These are phyloP conservation scores for Sericinus montela DNA, from an alignment of 2,888 invertebrate species.

Conservation along the genomic window DNA sequence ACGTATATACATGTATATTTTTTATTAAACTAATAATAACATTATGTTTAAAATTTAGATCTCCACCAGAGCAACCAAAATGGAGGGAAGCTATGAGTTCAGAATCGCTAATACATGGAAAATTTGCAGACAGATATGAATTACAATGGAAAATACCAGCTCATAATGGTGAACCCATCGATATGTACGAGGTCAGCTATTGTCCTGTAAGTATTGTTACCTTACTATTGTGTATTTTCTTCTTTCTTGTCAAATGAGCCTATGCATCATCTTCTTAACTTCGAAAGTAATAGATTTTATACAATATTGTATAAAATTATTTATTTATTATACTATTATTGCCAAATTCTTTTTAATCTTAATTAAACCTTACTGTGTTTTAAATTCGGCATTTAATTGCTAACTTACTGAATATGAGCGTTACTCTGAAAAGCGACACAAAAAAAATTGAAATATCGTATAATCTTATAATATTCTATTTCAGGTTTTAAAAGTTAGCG, in stretches of 20 bases:
- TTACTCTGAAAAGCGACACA: too few relatives aligned
- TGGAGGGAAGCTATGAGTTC: slow-evolving; percentile 66
- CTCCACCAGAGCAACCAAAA: slow-evolving; percentile 84
- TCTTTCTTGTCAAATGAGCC: too few relatives aligned
- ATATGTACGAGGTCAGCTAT: slow-evolving; percentile 88
- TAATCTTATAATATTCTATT: slow-evolving; percentile 4
- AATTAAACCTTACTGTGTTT: too few relatives aligned
- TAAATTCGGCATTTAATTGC: too few relatives aligned
- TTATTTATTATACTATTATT: too few relatives aligned
- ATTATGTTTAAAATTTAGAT: slow-evolving; percentile 46
- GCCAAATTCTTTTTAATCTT: too few relatives aligned
- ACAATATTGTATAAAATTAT: too few relatives aligned
- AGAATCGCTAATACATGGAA: slow-evolving; percentile 66
- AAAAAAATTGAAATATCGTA: too few relatives aligned
- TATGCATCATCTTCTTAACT: too few relatives aligned
- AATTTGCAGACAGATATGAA: slow-evolving; percentile 88
- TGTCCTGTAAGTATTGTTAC: slow-evolving; percentile 82
- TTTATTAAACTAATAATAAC: neutral
- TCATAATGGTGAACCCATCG: slow-evolving; percentile 94
- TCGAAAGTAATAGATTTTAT: too few relatives aligned
- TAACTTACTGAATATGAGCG: too few relatives aligned
- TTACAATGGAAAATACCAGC: slow-evolving; percentile 91
- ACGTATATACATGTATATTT: neutral
- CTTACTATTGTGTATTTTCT: neutral
- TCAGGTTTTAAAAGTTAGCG: slow-evolving; percentile 84